Base-by-base conservation (phyloP, 2,797 vertebrate species). In the Acipenser ruthenus region DNA sequence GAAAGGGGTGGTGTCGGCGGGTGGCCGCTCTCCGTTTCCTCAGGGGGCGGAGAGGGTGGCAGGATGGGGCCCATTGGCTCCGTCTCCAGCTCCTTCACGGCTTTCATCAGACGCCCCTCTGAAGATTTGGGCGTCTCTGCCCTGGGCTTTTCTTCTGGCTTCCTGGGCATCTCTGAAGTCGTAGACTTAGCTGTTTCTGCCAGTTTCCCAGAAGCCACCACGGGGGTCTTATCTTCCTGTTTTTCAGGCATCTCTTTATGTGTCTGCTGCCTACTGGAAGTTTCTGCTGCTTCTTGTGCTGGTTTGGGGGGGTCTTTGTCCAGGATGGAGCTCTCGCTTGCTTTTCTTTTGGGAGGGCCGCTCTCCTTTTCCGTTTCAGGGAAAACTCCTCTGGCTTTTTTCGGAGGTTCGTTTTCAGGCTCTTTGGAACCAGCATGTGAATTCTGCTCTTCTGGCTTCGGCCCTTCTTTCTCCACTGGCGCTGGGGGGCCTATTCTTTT, bases 11-110 rank as follows among this genome's bases (percentile, higher is more conserved):
- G 56, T 8, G 49, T 71, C 58, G 50, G 68, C 67, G 73, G 68
- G 13, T 49, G 50, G 60, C 65, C 63, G 65, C 73, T 79, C 67
- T 70, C 83, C 10, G 69, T 72, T n/a, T 50, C 67, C 67, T 73
- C 70, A 49, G 69, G 70, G 4, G 15, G 70, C 59, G 69, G 71
- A 51, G 73, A 72, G 66, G 72, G 58, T 11, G 71, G 68, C 65
- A 77, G 72, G 51, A 73, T 67, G 59, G 51, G 59, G 64, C 75
- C 79, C 65, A 56, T 69, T 8, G 70, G 65, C 10, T 65, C 66
- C 60, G 66, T 55, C 37, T n/a, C 55, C 13, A n/a, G 65, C 50
- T 61, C 64, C 50, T 72, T 69, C 49, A 9, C 6, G 6, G 61
- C 48, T 62, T 62, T 51, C 67, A 79, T 75, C 70, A 10, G 8